Evolutionary conservation across 1,140 invertebrate species (phyloP), one percentile per base, ranked within the genome.

Genomic region (Stratiolaelaps scimitus): DNA sequence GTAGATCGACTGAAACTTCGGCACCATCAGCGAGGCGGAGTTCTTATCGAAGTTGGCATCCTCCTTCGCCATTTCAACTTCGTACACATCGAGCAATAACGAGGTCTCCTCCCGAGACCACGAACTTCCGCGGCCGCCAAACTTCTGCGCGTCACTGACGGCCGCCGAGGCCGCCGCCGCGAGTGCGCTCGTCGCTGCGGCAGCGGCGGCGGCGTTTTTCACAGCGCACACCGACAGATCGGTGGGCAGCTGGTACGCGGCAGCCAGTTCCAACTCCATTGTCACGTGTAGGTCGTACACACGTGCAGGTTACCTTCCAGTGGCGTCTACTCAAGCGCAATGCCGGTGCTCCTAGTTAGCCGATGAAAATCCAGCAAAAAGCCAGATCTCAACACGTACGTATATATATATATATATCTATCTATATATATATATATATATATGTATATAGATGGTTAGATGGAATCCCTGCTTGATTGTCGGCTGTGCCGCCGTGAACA

Each of bases 101-200:
- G 53, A 60, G 26, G 53, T 60, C 53, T 60, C 53, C 23, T 60
- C 53, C 23, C 53, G 53, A 60, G 53, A 60, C 53, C 53, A 60
- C 6, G 53, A 60, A 34, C 53, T 60, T 60, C 53, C 53, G 15
- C 53, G 53, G 10, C 53, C 53, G 23, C 53, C 53, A 23, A 60
- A 60, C 34, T 60, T 60, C 53, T 60, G 53, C 1, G 53, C 53
- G 23, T 60, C 53, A 23, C 34, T 60, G 17, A 60, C 53, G 53
- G 53, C 53, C 1, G 53, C 53, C 15, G 53, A 26, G 23, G 53
- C 53, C 23, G 53, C 53, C 53, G 53, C 53, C 15, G 23, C 15
- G 15, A 23, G 17, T 20, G 15, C 23, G 15, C 17, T 15, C 17
- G 53, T 23, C 26, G 53, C 53, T 20, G 53, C 23, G 26, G 53